phyloP scores from a whole-genome alignment of 2,113 vertebrate species.

The Trematocara marginatum region DNA sequence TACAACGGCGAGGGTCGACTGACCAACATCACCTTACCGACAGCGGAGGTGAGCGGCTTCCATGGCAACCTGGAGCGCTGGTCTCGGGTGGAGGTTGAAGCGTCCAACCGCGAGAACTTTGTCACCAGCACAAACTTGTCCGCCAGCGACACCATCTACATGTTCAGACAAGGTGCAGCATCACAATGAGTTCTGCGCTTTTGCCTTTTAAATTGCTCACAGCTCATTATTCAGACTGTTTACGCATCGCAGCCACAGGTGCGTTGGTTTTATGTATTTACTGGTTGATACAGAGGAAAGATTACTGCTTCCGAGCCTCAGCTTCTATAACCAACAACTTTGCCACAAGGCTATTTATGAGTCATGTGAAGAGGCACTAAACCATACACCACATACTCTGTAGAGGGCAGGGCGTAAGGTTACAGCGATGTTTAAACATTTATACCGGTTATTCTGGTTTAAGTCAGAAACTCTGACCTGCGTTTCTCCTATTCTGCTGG shows the following conservation, averaged over 20 bases:
- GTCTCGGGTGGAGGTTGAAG: conserved; percentile 84
- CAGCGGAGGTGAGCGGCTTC: conserved; percentile 90
- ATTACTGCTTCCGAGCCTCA: not conserved
- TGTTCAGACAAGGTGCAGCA: conserved; percentile 85
- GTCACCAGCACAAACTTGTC: conserved; percentile 91
- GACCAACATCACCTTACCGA: conserved; percentile 90
- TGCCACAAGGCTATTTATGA: not conserved
- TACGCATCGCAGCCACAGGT: not conserved
- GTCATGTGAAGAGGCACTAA: not conserved
- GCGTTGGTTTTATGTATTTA: not conserved
- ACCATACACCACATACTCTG: not conserved
- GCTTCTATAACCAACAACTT: not conserved
- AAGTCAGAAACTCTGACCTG: conserved; percentile 10
- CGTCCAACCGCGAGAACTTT: conserved; percentile 87
- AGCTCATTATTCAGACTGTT: not conserved
- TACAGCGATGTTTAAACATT: conserved; percentile 47
- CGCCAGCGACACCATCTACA: conserved; percentile 89
- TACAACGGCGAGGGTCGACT: conserved; percentile 89
- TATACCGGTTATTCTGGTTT: conserved; percentile 20
- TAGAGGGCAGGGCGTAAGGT: not conserved
- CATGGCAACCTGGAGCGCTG: conserved; percentile 89
- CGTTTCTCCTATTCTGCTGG: not conserved
- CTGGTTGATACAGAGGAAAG: not conserved
- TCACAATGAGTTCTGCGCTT: not conserved
- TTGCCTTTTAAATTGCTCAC: not conserved